These are phyloP conservation scores for Zoanthus sansibaricus DNA, from an alignment of 92 coral and sea anemone genomes.

Conservation along the genomic window DNA sequence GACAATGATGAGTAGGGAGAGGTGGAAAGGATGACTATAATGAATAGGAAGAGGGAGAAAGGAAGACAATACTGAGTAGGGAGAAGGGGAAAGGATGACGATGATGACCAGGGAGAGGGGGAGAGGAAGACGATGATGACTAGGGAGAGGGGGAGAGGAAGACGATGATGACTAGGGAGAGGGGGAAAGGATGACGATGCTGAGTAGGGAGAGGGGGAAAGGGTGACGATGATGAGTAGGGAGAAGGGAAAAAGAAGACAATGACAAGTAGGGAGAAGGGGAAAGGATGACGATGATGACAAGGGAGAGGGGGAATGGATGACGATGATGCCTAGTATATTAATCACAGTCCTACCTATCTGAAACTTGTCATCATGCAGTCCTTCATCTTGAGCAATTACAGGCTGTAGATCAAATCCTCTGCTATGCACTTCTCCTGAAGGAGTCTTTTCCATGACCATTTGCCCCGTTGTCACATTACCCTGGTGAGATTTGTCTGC, in stretches of 20 bases:
- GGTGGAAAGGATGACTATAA: too few relatives aligned
- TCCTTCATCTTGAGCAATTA: conserved; percentile 65
- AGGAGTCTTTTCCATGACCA: conserved; percentile 73
- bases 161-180: neutral
- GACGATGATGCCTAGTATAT: neutral
- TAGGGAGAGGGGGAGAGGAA: neutral
- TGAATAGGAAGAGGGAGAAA: too few relatives aligned
- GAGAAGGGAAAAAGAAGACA: too few relatives aligned
- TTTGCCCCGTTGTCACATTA: conserved; percentile 48
- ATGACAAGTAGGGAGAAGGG: too few relatives aligned
- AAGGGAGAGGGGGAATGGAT: neutral
- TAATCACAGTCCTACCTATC: neutral
- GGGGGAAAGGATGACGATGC: neutral
- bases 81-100: too few relatives aligned
- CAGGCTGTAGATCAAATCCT: conserved; percentile 84
- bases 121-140: too few relatives aligned
- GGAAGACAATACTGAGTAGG: too few relatives aligned
- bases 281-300: too few relatives aligned
- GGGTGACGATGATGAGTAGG: too few relatives aligned
- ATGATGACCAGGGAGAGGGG: too few relatives aligned
- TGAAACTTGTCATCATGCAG: neutral
- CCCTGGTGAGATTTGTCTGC: conserved; percentile 33
- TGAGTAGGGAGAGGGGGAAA: neutral
- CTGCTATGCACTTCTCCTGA: conserved; percentile 74
- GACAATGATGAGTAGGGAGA: neutral